Evolutionary conservation across 1,140 invertebrate species (phyloP), one percentile per base, ranked within the genome.

Genomic region (Drosophila gunungcola): DNA sequence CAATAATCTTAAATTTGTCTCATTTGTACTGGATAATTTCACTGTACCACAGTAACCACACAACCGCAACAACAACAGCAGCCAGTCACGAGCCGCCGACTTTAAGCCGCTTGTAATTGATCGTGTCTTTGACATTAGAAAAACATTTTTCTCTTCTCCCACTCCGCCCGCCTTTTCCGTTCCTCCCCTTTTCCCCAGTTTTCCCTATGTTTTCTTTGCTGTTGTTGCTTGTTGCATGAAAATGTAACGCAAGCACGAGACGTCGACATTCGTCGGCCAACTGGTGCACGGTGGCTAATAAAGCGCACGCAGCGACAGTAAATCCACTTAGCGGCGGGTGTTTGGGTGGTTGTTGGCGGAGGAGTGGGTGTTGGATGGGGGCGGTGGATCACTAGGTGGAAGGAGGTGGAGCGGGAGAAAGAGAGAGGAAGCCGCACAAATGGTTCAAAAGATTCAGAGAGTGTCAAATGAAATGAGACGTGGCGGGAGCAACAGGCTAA

Each of bases 41-140:
- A 68, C 64, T 68, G 64, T 53, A 36, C 9, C n/a, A 60, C 42
- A 69, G 49, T 29, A 65, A 70, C 62, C 61, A 46, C 41, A 34
- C 51, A 52, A 52, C 46, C 43, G n/a, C 45, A 62, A 16, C 53
- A 63, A 55, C 67, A 54, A 63, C 34, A 61, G 29, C 57, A 62
- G 36, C 72, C 13, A 65, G 69, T 75, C 73, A 75, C 73, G 73
- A 75, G 73, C 60, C 70, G 63, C 36, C 72, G 73, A 43, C 73
- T 76, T 25, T 73, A 73, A 74, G 69, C 56, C 70, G 73, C 62
- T 76, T 77, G 73, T 77, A 77, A 77, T 77, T 77, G 73, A 77
- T 77, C 73, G 73, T 77, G 73, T 77, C 73, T 77, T 77, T 77
- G 73, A 77, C 73, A 77, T 77, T 77, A 77, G 73, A 77, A 77